Base-by-base conservation (phyloP, 2,113 vertebrate species). In the Picathartes gymnocephalus region DNA sequence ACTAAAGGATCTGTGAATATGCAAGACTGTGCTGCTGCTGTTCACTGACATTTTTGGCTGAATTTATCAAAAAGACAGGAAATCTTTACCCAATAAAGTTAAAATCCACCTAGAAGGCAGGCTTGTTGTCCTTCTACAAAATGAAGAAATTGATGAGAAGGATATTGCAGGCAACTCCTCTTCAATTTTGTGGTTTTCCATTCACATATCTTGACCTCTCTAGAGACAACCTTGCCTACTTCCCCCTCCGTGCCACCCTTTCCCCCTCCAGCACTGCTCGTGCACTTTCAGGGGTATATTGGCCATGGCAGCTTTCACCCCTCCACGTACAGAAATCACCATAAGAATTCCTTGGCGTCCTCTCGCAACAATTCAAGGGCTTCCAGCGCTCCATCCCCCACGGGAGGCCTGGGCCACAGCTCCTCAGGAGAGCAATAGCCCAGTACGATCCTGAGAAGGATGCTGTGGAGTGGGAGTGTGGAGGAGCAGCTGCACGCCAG, bases 1-100 rank as follows among this genome's bases (percentile, higher is more conserved):
- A 40, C 33, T 15, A 54, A 84, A 72, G 42, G 25, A 73, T 64
- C 48, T 78, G 21, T 31, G 58, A 93, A 72, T 23, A 40, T 4
- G 16, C 37, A 86, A 70, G 42, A 78, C 13, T 57, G n/a, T 7
- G 15, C 77, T 91, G 47, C 79, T 40, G 60, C 44, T 54, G 24
- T 90, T 91, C 48, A 64, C 35, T 66, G 62, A 80, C 13, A 31
- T 80, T 85, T 91, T 83, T 42, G 22, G 31, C 45, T 40, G 45
- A 91, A 92, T 87, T 90, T 88, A 80, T 96, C 86, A 93, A 89
- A 83, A 92, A 73, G 86, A 94, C 66, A 70, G 53, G 64, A 92
- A 96, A 95, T 86, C 78, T 90, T 95, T 96, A 94, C 20, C 35
- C 37, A 86, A 51, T 85, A 62, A 86, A 71, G 57, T 83, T 88